These are phyloP conservation scores for Colossoma macropomum DNA, from an alignment of 2,113 vertebrate species.

Conservation along the genomic window DNA sequence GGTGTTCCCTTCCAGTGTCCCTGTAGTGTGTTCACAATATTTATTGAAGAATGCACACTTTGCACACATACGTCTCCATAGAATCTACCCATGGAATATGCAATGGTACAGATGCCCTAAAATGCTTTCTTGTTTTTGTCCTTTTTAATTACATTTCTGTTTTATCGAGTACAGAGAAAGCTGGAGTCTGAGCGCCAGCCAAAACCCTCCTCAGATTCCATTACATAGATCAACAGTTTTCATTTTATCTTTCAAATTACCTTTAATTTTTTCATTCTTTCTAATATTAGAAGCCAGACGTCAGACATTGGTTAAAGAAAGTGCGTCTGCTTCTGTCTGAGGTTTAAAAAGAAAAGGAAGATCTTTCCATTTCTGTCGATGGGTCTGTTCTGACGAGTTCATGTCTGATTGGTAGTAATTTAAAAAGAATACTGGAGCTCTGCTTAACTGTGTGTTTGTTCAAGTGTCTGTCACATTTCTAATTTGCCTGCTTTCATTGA, in stretches of 20 bases:
- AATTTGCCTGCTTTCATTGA: neutral
- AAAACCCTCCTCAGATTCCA: neutral
- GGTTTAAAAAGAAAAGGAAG: neutral
- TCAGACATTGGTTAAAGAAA: neutral
- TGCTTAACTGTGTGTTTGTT: neutral
- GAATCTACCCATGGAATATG: neutral
- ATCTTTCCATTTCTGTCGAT: neutral
- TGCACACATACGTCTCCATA: neutral
- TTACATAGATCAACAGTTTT: neutral
- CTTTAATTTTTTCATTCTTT: neutral
- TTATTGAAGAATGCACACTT: neutral
- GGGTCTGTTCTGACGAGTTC: conserved; percentile 54
- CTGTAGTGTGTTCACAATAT: neutral
- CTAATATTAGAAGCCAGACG: conserved; percentile 17
- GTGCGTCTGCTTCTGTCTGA: neutral
- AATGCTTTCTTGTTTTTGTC: neutral
- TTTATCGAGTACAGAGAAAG: neutral
- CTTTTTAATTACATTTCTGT: neutral
- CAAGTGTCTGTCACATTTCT: neutral
- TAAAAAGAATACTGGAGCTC: neutral
- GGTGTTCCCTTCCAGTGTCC: conserved; percentile 47
- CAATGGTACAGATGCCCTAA: conserved; percentile 12
- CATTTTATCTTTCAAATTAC: neutral
- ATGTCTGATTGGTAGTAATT: neutral
- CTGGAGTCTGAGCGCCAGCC: conserved; percentile 19